Conservation (phyloP, 2,797 vertebrate genomes). For the Sphenopsis melanotis region DNA sequence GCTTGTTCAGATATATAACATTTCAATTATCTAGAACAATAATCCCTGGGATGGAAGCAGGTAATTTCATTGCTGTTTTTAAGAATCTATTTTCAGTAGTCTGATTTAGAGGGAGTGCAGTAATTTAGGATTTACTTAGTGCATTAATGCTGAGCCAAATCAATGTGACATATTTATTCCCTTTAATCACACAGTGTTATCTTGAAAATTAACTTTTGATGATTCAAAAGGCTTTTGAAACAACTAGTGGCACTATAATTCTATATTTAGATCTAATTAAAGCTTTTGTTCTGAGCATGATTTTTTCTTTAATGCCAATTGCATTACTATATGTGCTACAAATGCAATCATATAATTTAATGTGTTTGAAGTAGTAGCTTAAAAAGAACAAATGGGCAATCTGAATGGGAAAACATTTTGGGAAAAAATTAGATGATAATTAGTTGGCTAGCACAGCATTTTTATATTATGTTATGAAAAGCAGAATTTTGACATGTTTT, state of each 20-base stretch:
- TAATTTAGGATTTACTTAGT: neutral
- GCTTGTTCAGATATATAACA: neutral
- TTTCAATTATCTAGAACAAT: neutral
- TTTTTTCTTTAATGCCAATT: neutral
- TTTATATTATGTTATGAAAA: neutral
- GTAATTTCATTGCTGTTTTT: neutral
- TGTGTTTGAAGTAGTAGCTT: neutral
- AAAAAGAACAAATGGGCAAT: slow-evolving; percentile 4
- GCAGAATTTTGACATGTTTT: neutral
- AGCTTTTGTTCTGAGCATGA: slow-evolving; percentile 16
- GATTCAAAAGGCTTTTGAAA: slow-evolving; percentile 32
- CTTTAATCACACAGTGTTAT: neutral
- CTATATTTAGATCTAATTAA: slow-evolving; percentile 28
- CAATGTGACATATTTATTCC: neutral
- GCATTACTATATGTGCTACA: neutral
- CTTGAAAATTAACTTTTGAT: slow-evolving; percentile 21
- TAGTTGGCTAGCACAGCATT: neutral
- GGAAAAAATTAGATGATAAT: neutral
- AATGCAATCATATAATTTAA: neutral
- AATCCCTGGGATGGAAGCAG: neutral
- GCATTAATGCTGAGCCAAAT: neutral
- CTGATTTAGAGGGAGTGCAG: neutral
- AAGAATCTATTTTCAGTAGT: neutral
- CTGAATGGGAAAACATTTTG: neutral
- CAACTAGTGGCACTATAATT: neutral